phyloP scores from a whole-genome alignment of 2,888 invertebrate genomes.

The Lapara coniferarum region DNA sequence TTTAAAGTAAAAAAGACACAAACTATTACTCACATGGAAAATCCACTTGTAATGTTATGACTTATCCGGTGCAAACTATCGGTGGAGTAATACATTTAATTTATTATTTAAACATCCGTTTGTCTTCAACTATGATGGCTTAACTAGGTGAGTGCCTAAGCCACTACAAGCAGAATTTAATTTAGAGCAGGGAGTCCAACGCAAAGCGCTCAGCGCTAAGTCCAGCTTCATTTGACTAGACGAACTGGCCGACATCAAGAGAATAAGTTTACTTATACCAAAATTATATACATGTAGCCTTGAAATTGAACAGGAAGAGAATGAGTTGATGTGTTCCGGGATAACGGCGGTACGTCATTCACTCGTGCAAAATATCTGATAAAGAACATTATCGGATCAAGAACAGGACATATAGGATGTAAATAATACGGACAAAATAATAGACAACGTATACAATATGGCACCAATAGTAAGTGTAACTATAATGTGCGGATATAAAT shows the following conservation, averaged over 20 bases:
- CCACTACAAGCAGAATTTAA: slow-evolving; percentile 19
- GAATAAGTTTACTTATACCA: slow-evolving; percentile 17
- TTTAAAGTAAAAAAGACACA: too few relatives aligned
- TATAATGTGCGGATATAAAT: too few relatives aligned
- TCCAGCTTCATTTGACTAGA: slow-evolving; percentile 10
- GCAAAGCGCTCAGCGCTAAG: not conserved
- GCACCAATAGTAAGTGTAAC: too few relatives aligned
- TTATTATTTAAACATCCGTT: slow-evolving; percentile 14
- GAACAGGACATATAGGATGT: too few relatives aligned
- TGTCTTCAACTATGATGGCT: not conserved
- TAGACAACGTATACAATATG: too few relatives aligned
- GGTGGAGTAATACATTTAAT: slow-evolving; percentile 1
- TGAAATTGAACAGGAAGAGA: not conserved
- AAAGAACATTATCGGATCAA: too few relatives aligned
- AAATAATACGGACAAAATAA: too few relatives aligned
- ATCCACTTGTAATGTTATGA: too few relatives aligned
- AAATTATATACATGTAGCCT: not conserved
- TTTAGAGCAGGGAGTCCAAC: slow-evolving; percentile 6
- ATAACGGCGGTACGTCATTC: too few relatives aligned
- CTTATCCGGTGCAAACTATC: too few relatives aligned
- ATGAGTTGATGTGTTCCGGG: not conserved
- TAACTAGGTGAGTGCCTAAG: slow-evolving; percentile 10
- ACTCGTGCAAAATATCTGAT: too few relatives aligned
- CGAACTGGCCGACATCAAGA: slow-evolving; percentile 13
- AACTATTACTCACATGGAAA: too few relatives aligned